Evolutionary conservation across 2,113 vertebrate genomes (phyloP).

Genomic region (Festucalex cinctus): DNA sequence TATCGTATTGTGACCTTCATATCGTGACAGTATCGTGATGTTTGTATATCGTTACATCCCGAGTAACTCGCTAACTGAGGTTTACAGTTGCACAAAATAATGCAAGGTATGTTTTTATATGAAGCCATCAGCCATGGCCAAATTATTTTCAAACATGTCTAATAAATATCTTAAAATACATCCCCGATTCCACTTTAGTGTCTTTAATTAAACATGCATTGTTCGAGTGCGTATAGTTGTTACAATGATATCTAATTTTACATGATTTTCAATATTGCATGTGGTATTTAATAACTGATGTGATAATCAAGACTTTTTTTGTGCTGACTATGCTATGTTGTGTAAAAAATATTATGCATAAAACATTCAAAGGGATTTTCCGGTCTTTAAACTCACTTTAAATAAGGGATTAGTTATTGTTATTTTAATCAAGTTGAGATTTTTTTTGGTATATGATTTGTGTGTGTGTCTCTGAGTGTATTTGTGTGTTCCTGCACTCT

Average conservation of each 20-base stretch:
- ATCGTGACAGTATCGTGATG: no score
- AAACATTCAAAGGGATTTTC: constrained; percentile 1
- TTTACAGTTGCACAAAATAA: no score
- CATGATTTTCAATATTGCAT: neutral
- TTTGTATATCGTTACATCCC: no score
- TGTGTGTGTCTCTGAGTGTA: constrained; percentile 7
- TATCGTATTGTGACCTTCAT: no score
- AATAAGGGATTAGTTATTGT: neutral
- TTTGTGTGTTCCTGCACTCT: constrained; percentile 22
- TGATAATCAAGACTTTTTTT: neutral
- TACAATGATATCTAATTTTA: neutral
- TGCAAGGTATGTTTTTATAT: no score
- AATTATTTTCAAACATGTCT: no score
- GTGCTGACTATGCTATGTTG: neutral
- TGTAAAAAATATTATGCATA: neutral
- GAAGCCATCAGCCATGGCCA: no score
- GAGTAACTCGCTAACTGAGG: no score
- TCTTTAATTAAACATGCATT: neutral
- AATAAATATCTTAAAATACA: no score
- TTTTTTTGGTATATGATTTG: neutral
- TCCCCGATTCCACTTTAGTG: no score
- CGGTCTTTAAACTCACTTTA: neutral
- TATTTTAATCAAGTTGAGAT: neutral
- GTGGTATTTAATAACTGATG: neutral
- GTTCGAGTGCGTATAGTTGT: neutral